Conservation (phyloP, 2,797 vertebrate genomes). For the Enteromius unitaeniatus region DNA sequence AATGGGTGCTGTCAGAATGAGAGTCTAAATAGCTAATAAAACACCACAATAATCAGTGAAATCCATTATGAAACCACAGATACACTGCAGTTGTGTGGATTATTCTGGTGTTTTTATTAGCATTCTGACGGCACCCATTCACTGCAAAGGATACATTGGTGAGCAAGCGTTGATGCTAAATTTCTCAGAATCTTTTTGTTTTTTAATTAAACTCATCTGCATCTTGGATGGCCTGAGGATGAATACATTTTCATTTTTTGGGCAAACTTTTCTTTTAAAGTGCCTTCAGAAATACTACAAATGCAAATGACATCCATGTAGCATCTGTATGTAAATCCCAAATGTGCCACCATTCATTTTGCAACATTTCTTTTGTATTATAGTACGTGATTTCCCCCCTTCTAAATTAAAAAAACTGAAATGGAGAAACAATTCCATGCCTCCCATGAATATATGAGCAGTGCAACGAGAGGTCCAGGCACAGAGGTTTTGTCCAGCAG, state of each 20-base stretch:
- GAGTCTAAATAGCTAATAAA: background rate
- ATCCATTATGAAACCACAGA: background rate
- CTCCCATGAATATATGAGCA: slow-evolving; percentile 43
- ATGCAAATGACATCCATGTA: background rate
- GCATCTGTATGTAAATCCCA: slow-evolving; percentile 52
- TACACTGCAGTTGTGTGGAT: background rate
- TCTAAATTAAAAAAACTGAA: background rate
- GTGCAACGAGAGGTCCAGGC: slow-evolving; percentile 17
- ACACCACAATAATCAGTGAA: background rate
- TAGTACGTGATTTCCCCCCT: background rate
- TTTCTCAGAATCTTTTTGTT: background rate
- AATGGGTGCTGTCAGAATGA: background rate
- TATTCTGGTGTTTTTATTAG: background rate
- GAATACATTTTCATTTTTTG: background rate
- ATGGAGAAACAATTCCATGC: slow-evolving; percentile 14
- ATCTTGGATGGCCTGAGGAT: background rate
- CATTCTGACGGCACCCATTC: background rate
- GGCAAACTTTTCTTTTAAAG: background rate
- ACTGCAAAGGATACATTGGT: background rate
- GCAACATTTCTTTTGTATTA: background rate
- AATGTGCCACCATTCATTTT: background rate
- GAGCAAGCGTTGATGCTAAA: background rate
- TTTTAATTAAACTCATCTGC: background rate
- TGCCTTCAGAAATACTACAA: slow-evolving; percentile 31
- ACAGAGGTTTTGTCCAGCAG: slow-evolving; percentile 40